Evolutionary conservation across 1,140 invertebrate genomes (phyloP), one percentile per base, ranked within the genome.

Genomic region (Sogatella furcifera): DNA sequence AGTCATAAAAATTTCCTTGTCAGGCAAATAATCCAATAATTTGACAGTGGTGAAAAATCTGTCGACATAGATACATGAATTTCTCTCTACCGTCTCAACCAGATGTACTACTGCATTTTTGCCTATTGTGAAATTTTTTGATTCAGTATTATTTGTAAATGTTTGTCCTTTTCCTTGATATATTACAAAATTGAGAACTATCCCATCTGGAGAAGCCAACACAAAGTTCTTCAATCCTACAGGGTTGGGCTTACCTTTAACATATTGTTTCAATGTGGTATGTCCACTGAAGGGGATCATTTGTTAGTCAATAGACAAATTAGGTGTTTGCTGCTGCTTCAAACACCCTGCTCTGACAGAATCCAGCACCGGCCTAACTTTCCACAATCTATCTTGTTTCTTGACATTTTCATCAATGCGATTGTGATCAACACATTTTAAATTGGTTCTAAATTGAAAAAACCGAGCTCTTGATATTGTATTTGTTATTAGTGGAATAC

Each of bases 61-160:
- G 53, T 68, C 64, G 59, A 69, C 67, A 64, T 62, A 67, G 11
- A 69, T n/a, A 55, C 46, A 65, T 31, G 31, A 31, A 31, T 31
- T 31, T 31, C 31, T 31, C 31, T 31, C 31, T 31, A 31, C 57
- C 17, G 17, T 64, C 52, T 63, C 54, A 57, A 55, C 52, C 17
- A 68, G 57, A 10, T 62, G 53, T 11, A 68, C 34, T 14, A 66
- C 59, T 24, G 42, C 57, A 59, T 49, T 52, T 49, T 28, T 22
- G 15, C 31, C 43, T 21, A 31, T 28, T 31, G 34, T 22, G 28
- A 58, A 58, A 44, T 41, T 15, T 22, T n/a, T 43, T 43, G 31
- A 31, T 5, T 31, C 31, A 31, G 31, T 31, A 31, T 31, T 31
- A 31, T 31, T 31, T 31, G 31, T 31, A 31, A 31, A 31, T 31